These are phyloP conservation scores for Brachionus calyciflorus DNA, from an alignment of 1,140 invertebrate species.

Conservation along the genomic window DNA sequence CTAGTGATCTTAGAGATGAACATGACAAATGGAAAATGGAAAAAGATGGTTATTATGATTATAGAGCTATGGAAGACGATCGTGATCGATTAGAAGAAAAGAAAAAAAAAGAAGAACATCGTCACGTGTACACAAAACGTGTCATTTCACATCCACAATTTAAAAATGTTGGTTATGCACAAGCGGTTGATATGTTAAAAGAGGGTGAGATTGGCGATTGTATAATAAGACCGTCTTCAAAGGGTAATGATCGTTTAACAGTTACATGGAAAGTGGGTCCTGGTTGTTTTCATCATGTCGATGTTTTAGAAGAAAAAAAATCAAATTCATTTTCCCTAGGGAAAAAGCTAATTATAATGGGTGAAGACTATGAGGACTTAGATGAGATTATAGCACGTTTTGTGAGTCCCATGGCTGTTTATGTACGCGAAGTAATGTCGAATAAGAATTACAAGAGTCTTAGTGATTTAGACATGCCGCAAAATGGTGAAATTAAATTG, in stretches of 20 bases:
- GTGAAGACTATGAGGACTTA: constrained; percentile 86
- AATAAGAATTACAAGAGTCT: constrained; percentile 79
- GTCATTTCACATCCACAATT: constrained; percentile 97
- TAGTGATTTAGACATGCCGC: background rate
- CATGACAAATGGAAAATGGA: constrained; percentile 83
- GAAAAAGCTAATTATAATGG: constrained; percentile 76
- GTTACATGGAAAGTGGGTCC: constrained; percentile 97
- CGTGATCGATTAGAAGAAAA: constrained; percentile 73
- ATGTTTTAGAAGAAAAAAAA: constrained; percentile 96
- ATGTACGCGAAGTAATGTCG: constrained; percentile 80
- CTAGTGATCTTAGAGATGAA: constrained; percentile 84
- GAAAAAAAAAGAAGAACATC: constrained; percentile 71
- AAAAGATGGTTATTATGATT: constrained; percentile 87
- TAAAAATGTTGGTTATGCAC: constrained; percentile 88
- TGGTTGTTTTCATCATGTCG: constrained; percentile 73
- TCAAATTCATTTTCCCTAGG: constrained; percentile 93
- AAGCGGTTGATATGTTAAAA: constrained; percentile 81
- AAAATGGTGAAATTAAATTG: constrained; percentile 52
- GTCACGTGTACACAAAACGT: constrained; percentile 59
- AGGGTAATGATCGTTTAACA: constrained; percentile 88
- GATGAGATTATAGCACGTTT: constrained; percentile 97
- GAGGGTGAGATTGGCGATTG: constrained; percentile 84
- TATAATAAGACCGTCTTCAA: constrained; percentile 80
- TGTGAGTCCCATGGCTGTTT: constrained; percentile 89
- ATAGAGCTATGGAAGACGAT: constrained; percentile 77